Percentiles rank a stretch among this genome's conserved stretches.
Conservation (phyloP, 2,797 vertebrate species). For the Myiotriccus ornatus region DNA sequence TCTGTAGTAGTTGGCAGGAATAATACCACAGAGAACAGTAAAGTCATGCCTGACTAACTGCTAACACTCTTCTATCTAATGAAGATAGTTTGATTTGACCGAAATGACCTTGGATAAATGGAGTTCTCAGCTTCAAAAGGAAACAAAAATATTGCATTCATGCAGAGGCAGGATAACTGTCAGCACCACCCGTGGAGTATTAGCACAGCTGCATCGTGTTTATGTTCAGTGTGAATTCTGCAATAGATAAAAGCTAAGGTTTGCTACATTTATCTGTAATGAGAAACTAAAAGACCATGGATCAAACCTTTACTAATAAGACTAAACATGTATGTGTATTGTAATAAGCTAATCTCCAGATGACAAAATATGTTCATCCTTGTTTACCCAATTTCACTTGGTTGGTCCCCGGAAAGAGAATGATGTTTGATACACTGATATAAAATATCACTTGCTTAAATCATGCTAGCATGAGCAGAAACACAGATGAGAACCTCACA, state of each 20-base stretch:
- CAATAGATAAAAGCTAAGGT: neutral
- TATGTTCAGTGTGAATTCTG: neutral
- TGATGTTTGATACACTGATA: neutral
- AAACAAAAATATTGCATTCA: neutral
- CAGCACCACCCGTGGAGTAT: slow-evolving; percentile 6
- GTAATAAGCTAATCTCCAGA: neutral
- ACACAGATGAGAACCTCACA: neutral
- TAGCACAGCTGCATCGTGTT: slow-evolving; percentile 16
- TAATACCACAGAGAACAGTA: neutral
- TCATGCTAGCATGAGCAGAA: neutral
- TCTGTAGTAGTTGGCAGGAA: neutral
- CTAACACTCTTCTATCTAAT: neutral
- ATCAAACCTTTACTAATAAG: neutral
- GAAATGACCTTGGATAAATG: neutral
- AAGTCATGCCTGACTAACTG: neutral
- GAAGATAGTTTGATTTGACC: neutral
- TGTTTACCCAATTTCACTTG: neutral
- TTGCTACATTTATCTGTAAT: neutral
- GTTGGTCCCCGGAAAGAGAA: neutral
- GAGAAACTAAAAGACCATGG: neutral
- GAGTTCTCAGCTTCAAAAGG: neutral
- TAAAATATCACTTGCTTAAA: neutral
- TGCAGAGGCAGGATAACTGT: neutral
- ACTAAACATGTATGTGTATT: neutral
- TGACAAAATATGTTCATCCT: neutral